Evolutionary conservation across 2,113 vertebrate species (phyloP).

Genomic region (Phasianus colchicus): DNA sequence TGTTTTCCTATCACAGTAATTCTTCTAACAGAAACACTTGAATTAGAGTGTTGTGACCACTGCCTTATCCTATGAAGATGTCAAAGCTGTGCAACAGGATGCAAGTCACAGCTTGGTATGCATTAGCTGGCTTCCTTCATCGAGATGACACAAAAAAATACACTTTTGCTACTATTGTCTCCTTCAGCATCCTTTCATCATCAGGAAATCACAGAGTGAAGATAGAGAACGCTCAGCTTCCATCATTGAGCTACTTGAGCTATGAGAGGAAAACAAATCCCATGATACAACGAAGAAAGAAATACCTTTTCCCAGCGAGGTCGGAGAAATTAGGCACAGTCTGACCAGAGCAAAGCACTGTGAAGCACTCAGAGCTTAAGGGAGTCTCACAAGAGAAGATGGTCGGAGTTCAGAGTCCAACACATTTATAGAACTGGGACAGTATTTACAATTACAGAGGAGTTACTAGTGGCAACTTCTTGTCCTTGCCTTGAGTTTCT

Average conservation of each 20-base stretch:
- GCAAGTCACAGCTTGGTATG: neutral
- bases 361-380: neutral
- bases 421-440: neutral
- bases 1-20: neutral
- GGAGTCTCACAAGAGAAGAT: neutral
- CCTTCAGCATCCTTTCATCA: neutral
- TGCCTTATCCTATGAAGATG: neutral
- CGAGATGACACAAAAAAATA: neutral
- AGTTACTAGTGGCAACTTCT: neutral
- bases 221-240: neutral
- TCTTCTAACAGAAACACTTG: neutral
- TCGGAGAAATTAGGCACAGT: neutral
- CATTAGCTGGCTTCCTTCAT: neutral
- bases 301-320: neutral
- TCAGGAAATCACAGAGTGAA: neutral
- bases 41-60: neutral
- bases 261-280: neutral
- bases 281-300: neutral
- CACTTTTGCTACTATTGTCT: neutral
- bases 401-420: neutral
- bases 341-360: neutral
- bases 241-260: neutral
- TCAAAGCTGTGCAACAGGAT: neutral
- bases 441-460: neutral
- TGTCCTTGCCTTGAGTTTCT: constrained; percentile 40